Conservation (phyloP, 2,113 vertebrate genomes). For the Amia ocellicauda region DNA sequence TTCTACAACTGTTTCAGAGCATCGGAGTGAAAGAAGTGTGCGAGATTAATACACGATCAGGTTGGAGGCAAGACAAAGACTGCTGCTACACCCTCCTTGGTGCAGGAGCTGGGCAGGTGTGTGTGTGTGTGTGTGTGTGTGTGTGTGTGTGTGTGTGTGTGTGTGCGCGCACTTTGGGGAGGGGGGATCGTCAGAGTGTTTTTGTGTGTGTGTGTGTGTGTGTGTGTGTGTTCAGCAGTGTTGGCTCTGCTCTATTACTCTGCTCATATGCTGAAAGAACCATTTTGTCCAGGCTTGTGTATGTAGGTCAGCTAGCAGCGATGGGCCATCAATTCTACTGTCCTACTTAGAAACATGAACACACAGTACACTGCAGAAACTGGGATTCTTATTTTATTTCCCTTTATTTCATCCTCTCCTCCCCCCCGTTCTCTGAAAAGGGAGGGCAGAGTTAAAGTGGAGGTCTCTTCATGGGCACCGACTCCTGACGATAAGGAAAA, state of each 20-base stretch:
- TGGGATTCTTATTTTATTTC: slow-evolving; percentile 32
- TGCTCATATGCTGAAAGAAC: slow-evolving; percentile 46
- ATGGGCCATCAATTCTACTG: slow-evolving; percentile 70
- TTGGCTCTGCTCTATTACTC: not conserved
- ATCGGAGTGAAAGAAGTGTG: too few species aligned
- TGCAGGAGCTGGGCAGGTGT: not conserved
- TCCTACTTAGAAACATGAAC: slow-evolving; percentile 63
- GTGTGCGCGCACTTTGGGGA: too few species aligned
- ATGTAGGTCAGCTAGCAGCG: slow-evolving; percentile 73
- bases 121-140: not conserved
- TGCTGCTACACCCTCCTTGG: too few species aligned
- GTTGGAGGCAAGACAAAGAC: too few species aligned
- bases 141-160: not conserved
- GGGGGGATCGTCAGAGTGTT: not conserved
- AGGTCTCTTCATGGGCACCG: too few species aligned
- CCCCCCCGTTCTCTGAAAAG: not conserved
- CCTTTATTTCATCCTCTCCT: not conserved
- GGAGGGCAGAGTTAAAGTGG: not conserved
- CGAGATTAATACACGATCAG: too few species aligned
- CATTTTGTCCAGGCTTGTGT: slow-evolving; percentile 62
- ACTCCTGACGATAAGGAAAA: not conserved
- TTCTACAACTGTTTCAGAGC: too few species aligned
- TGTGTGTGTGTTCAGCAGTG: slow-evolving; percentile 6
- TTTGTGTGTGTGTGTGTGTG: not conserved
- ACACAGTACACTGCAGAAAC: slow-evolving; percentile 36